phyloP scores from a whole-genome alignment of 2,797 vertebrate species.

The Rhinophrynus dorsalis region DNA sequence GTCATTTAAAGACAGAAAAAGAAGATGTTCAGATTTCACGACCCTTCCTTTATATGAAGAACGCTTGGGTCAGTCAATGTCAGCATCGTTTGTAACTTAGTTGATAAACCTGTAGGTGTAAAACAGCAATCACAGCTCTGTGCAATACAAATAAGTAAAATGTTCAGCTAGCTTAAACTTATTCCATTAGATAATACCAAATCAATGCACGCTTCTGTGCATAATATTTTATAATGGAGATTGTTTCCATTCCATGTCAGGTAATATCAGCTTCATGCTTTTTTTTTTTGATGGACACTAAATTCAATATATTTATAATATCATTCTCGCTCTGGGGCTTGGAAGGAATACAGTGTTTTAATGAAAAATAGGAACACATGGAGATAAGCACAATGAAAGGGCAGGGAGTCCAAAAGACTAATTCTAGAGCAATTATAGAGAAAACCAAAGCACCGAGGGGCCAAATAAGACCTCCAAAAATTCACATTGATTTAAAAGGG shows the following conservation, averaged over 20 bases:
- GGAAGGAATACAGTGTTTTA: conserved; percentile 6
- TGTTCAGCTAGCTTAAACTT: neutral
- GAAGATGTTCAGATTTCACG: too few species aligned
- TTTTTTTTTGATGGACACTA: conserved; percentile 31
- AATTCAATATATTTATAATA: conserved; percentile 45
- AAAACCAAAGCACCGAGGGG: too few species aligned
- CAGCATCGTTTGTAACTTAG: too few species aligned
- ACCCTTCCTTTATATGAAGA: too few species aligned
- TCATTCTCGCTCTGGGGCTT: conserved; percentile 3
- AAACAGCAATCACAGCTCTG: too few species aligned
- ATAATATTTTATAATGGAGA: conserved; percentile 25
- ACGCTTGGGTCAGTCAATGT: too few species aligned
- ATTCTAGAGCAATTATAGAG: too few species aligned
- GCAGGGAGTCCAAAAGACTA: too few species aligned
- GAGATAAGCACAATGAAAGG: neutral
- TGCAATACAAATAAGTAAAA: neutral
- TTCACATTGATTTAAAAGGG: too few species aligned
- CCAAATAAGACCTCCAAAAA: too few species aligned
- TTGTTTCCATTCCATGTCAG: conserved; percentile 13
- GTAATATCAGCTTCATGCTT: conserved; percentile 34
- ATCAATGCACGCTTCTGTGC: neutral
- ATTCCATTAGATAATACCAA: neutral
- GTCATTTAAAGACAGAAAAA: too few species aligned
- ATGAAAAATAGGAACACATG: conserved; percentile 27
- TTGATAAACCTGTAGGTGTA: too few species aligned